Conservation (phyloP, 2,888 invertebrate species). For the Caenorhabditis macrosperma region DNA sequence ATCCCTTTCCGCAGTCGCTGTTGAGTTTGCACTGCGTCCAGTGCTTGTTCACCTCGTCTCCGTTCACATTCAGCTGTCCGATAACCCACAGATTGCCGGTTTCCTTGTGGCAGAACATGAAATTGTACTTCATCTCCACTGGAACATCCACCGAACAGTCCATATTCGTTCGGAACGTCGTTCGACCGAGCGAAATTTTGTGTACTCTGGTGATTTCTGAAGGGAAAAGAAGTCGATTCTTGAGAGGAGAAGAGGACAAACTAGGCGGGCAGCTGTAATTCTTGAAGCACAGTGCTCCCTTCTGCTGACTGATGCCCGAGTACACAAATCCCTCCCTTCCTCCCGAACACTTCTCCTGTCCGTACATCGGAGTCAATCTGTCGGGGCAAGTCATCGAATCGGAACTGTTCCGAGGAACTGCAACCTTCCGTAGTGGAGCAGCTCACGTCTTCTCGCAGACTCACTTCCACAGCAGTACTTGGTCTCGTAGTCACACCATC, state of each 20-base stretch:
- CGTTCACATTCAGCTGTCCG: constrained; percentile 42
- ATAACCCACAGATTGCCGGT: constrained; percentile 44
- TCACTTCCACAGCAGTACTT: constrained; percentile 27
- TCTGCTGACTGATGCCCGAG: constrained; percentile 35
- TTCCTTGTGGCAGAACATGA: constrained; percentile 41
- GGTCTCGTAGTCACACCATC: constrained; percentile 43
- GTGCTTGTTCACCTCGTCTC: constrained; percentile 37
- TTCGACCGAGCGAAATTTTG: constrained; percentile 5
- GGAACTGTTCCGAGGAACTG: background rate
- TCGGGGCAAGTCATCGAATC: constrained; percentile 31
- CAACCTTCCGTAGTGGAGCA: background rate
- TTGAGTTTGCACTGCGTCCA: constrained; percentile 34
- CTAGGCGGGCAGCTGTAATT: constrained; percentile 46
- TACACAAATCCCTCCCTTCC: constrained; percentile 10
- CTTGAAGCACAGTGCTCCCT: constrained; percentile 38
- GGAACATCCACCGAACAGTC: constrained; percentile 4
- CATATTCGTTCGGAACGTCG: constrained; percentile 35
- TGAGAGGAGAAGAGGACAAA: background rate
- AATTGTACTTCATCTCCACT: constrained; percentile 12
- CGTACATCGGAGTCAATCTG: constrained; percentile 39
- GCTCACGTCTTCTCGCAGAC: too few species aligned
- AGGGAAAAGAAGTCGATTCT: background rate
- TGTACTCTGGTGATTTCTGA: constrained; percentile 22
- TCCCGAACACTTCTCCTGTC: constrained; percentile 26
- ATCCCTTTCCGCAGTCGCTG: constrained; percentile 27